Conservation (phyloP, 2,113 vertebrate species). For the Xerus inauris region DNA sequence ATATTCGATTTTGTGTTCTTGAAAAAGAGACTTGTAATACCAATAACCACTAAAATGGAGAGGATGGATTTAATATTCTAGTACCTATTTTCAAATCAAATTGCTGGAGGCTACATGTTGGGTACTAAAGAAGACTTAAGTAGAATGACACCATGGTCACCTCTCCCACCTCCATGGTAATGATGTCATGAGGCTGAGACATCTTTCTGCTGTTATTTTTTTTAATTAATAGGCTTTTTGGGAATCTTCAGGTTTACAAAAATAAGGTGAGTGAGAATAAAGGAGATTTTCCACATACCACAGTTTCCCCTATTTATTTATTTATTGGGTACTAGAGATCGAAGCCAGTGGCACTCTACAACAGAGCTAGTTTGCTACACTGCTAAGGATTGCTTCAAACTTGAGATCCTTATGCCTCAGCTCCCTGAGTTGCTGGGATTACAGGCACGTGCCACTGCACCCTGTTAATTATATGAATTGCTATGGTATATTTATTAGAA, state of each 20-base stretch:
- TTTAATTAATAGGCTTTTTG: background rate
- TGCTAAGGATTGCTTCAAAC: too few relatives aligned
- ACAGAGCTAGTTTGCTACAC: too few relatives aligned
- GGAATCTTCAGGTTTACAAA: background rate
- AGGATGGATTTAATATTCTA: background rate
- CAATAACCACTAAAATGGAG: background rate
- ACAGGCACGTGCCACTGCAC: too few relatives aligned
- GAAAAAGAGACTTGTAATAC: background rate
- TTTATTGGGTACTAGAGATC: too few relatives aligned
- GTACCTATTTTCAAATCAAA: slow-evolving; percentile 22
- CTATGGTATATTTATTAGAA: background rate
- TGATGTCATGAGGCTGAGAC: background rate
- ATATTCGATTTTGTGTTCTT: slow-evolving; percentile 8
- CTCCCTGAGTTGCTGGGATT: too few relatives aligned
- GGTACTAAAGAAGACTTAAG: background rate
- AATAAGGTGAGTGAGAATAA: background rate
- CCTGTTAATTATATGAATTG: background rate
- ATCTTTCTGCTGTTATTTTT: background rate
- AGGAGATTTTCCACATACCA: background rate
- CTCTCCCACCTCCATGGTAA: background rate
- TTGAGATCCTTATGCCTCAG: too few relatives aligned
- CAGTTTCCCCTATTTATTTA: background rate
- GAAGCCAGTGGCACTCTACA: too few relatives aligned
- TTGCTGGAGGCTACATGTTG: background rate
- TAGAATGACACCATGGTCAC: fast-evolving